phyloP scores from a whole-genome alignment of 1,140 invertebrate species.

The Drosophila busckii region DNA sequence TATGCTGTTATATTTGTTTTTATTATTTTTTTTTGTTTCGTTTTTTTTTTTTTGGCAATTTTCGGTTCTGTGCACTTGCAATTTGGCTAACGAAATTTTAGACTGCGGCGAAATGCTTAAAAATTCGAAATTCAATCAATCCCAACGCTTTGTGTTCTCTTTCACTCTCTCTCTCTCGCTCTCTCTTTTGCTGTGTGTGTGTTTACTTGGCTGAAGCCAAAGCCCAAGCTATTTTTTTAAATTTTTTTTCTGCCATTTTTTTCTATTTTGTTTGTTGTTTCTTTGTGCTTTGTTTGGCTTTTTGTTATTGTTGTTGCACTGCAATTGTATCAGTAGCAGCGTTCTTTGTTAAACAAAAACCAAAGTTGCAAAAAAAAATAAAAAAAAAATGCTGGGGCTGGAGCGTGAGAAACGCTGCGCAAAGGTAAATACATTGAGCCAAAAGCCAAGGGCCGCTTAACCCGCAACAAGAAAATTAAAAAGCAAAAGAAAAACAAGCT shows the following conservation, averaged over 20 bases:
- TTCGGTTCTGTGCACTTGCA: conserved; percentile 57
- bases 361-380: conserved; percentile 32
- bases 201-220: background rate
- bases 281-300: conserved; percentile 3
- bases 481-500: conserved; percentile 19
- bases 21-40: conserved; percentile 13
- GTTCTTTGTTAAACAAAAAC: conserved; percentile 44
- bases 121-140: conserved; percentile 76
- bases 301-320: conserved; percentile 28
- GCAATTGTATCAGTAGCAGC: conserved; percentile 60
- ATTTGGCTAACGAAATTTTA: conserved; percentile 65
- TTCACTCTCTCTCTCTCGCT: background rate
- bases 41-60: conserved; percentile 32
- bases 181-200: conserved; percentile 1
- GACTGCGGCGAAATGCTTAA: conserved; percentile 68
- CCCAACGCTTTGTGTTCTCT: conserved; percentile 59
- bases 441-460: conserved; percentile 60
- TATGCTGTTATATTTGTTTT: conserved; percentile 6
- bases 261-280: conserved; percentile 28
- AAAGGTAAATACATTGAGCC: conserved; percentile 67
- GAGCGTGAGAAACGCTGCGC: background rate
- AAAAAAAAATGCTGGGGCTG: background rate
- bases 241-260: conserved; percentile 16
- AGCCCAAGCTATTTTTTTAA: background rate
- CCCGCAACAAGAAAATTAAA: conserved; percentile 42